Evolutionary conservation across 2,888 invertebrate genomes (phyloP), one percentile per base, ranked within the genome.

Genomic region (Odontomyia ornata): DNA sequence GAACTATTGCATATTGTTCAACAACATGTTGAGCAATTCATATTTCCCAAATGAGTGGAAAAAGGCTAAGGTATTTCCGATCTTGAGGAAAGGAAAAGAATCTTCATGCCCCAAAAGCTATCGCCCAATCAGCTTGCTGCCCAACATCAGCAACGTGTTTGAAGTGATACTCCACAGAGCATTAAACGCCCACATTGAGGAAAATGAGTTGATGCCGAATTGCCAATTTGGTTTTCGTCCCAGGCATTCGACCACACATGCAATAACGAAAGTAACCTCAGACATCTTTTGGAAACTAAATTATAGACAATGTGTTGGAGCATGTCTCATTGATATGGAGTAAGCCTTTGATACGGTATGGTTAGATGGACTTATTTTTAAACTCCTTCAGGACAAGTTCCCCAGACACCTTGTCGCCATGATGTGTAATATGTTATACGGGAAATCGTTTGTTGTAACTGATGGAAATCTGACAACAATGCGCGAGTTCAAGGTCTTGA

Each of bases 141-240:
- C 81, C 0, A 82, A 81, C 43, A 77, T 82, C 0, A 80, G 82
- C 25, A 82, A 82, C 79, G 27, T 82, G 0, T 81, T 80, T 25
- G 82, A 82, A 80, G 77, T 76, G 1, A 13, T 80, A 0, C 64
- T 82, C 0, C 15, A 77, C 9, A 13, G 15, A 9, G 36, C 57
- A 27, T 75, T 81, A 5, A 13, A 27, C 0, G 36, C 28, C 1
- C 56, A 52, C 11, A 80, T 80, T 15, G 47, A 75, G 0, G 13
- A 62, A 0, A 77, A 81, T 1, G 75, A 80, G 0, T 75, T 82
- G 0, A 80, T 83, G 0, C 80, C 81, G 0, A 77, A 82, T 0
- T n/a, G 56, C 0, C 82, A 82, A 78, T 83, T 81, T 62, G 82
- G 82, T 0, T 83, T 82, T 36, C 78, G 80, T 18, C 64, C 47